Evolutionary conservation across 2,797 vertebrate species (phyloP), one percentile per base, ranked within the genome.

Genomic region (Ibycter americanus): DNA sequence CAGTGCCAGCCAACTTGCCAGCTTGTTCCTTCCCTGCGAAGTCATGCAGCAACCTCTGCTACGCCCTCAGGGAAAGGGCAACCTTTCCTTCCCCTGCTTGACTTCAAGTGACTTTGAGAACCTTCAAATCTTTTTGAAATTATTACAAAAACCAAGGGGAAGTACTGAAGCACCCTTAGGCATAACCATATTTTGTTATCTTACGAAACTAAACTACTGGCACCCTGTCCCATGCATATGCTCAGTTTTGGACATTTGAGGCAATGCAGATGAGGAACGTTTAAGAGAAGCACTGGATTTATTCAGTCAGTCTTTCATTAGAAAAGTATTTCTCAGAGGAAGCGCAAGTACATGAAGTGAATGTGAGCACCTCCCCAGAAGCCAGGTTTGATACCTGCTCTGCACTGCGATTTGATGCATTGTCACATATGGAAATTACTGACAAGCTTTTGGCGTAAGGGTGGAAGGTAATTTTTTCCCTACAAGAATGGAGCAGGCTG

Each of bases 101-200:
- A 38, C 77, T 83, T 29, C 62, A 42, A 26, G 1, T 61, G 85
- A 54, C 91, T 90, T 54, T 52, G 61, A 87, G 66, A 95, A 40
- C 73, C 26, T 54, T 36, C 80, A 90, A 23, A 86, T 66, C 80
- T 79, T 58, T 85, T 66, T 90, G 83, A 89, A 90, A 90, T 40
- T 26, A 78, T 58, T 36, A 65, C 79, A 78, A 44, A 67, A 92
- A n/a, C 70, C 42, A 11, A 85, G 72, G 82, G 94, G 91, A 93
- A 94, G 87, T 56, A 67, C 71, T 80, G 91, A 77, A 9, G 12
- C 13, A 83, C 93, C 93, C 94, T 77, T 9, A 77, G 82, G 92
- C 95, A 46, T 9, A 72, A 88, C 79, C 80, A 51, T 38, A 49
- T 74, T 78, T 44, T 79, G 62, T 62, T 66, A 83, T 62, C 65